A percentile compares a stretch with the other conserved stretches of the same genome.
phyloP scores from a whole-genome alignment of 2,113 vertebrate species.

The Gadus macrocephalus region DNA sequence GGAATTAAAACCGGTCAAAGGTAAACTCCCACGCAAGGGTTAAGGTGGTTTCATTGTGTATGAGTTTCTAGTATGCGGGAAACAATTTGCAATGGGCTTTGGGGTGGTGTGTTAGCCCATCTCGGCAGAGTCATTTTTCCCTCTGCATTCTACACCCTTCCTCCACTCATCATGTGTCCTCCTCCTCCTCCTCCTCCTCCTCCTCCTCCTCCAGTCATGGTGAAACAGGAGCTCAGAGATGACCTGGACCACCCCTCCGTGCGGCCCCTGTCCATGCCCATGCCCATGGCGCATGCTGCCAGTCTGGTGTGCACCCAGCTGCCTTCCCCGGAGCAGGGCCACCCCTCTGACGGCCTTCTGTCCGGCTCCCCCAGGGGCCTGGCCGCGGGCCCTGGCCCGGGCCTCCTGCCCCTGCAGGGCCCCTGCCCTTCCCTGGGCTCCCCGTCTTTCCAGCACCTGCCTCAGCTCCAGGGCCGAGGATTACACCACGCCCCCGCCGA shows the following conservation, averaged over 20 bases:
- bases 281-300: conserved; percentile 75
- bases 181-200: conserved; percentile 19
- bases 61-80: conserved; percentile 10
- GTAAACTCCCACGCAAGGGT: too few relatives aligned
- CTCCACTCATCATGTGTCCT: conserved; percentile 4
- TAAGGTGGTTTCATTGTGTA: neutral
- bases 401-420: conserved; percentile 74
- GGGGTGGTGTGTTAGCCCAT: neutral
- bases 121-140: too few relatives aligned
- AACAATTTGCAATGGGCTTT: conserved; percentile 1
- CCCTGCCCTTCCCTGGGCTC: conserved; percentile 81
- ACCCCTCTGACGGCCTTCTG: conserved; percentile 79
- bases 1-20: too few relatives aligned
- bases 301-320: conserved; percentile 77
- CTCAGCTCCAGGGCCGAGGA: conserved; percentile 82
- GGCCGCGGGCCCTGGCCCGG: conserved; percentile 80
- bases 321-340: conserved; percentile 85
- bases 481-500: conserved; percentile 81
- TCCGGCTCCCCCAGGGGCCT: conserved; percentile 81
- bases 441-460: conserved; percentile 82
- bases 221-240: conserved; percentile 93
- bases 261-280: conserved; percentile 73
- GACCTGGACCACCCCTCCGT: conserved; percentile 83
- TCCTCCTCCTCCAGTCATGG: conserved; percentile 76
- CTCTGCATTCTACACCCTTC: neutral